Conservation (phyloP, 2,797 vertebrate genomes). For the Pantherophis vulpinus region DNA sequence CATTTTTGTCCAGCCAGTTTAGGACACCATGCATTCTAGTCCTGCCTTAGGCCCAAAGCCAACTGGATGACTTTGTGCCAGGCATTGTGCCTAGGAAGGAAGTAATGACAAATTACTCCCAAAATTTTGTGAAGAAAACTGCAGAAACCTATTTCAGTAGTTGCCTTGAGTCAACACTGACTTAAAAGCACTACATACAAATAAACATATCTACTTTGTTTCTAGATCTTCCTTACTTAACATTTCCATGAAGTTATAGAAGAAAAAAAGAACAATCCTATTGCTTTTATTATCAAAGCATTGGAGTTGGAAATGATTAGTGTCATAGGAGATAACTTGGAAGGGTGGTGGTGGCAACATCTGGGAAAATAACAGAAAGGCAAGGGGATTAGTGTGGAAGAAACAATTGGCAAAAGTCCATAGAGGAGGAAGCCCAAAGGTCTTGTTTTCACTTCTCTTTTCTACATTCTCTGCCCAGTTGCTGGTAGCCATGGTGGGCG, state of each 20-base stretch:
- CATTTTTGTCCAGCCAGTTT: neutral
- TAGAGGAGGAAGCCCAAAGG: neutral
- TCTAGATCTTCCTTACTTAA: neutral
- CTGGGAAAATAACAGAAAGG: neutral
- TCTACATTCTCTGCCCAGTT: too few relatives aligned
- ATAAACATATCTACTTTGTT: neutral
- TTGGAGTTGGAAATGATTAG: neutral
- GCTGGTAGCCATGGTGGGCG: too few relatives aligned
- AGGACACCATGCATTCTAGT: neutral
- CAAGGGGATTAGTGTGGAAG: neutral
- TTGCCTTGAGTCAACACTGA: neutral
- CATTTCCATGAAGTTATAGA: neutral
- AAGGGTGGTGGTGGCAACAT: neutral
- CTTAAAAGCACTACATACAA: neutral
- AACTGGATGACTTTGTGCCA: neutral
- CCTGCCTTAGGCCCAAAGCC: neutral
- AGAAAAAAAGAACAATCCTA: neutral
- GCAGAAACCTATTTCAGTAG: neutral
- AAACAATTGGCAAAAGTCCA: neutral
- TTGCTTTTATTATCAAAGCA: neutral
- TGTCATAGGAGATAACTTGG: neutral
- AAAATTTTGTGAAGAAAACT: neutral
- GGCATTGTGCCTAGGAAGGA: neutral
- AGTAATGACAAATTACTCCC: neutral
- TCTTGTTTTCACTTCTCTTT: neutral